Conservation (phyloP, 2,797 vertebrate genomes). For the Enteromius paludinosus region DNA sequence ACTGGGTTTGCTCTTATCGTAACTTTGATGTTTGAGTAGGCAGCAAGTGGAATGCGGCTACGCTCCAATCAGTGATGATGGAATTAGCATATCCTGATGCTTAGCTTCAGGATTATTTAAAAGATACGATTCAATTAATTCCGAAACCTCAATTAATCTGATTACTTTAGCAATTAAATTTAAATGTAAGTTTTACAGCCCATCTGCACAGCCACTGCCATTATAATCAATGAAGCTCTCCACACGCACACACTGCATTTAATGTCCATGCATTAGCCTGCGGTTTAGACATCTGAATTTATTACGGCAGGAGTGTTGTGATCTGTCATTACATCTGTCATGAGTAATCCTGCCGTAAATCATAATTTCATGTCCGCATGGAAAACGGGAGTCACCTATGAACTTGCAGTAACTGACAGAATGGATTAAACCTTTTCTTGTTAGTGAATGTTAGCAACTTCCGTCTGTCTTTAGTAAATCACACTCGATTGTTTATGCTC, state of each 20-base stretch:
- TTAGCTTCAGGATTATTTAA: constrained; percentile 27
- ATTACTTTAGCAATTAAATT: constrained; percentile 23
- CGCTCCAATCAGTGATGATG: constrained; percentile 3
- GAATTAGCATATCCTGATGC: constrained; percentile 19
- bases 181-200: constrained; percentile 20
- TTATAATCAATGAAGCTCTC: constrained; percentile 2
- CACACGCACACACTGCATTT: not conserved
- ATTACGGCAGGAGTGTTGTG: not conserved
- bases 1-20: not conserved
- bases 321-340: constrained; percentile 9
- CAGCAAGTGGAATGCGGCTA: not conserved
- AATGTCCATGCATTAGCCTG: constrained; percentile 15
- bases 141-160: constrained; percentile 27
- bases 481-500: not conserved
- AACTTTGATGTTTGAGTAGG: not conserved
- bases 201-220: constrained; percentile 9
- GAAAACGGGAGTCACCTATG: constrained; percentile 4
- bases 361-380: not conserved
- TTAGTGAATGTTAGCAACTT: not conserved
- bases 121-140: constrained; percentile 10
- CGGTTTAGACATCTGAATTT: not conserved
- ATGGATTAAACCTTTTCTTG: not conserved
- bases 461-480: not conserved
- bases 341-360: not conserved
- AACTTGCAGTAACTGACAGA: not conserved